Conservation (phyloP, 2,113 vertebrate genomes). For the Pseudolaguvia tuberculata region DNA sequence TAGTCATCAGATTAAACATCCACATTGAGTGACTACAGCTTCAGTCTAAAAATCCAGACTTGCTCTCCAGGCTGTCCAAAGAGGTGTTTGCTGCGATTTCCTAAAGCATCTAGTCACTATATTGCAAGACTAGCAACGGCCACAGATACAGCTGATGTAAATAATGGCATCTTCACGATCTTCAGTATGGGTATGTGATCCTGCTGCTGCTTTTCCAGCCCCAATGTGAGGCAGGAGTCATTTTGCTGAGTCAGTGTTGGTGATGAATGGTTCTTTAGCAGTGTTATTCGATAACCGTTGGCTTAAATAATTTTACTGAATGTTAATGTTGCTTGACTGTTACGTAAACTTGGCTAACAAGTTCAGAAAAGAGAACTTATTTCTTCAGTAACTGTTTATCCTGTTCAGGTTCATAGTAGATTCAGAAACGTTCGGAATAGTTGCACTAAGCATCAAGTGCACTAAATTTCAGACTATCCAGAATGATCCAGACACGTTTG, state of each 20-base stretch:
- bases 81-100: not conserved
- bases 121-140: not conserved
- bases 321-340: not conserved
- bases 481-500: no score
- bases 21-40: slow-evolving; percentile 1
- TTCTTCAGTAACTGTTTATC: not conserved
- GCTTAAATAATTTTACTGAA: not conserved
- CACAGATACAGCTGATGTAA: slow-evolving; percentile 2
- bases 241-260: slow-evolving; percentile 19
- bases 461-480: no score
- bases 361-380: not conserved
- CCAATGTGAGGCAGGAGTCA: not conserved
- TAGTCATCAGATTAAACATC: slow-evolving; percentile 32
- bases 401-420: not conserved
- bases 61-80: not conserved
- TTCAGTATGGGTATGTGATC: slow-evolving; percentile 35
- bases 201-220: not conserved
- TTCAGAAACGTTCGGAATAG: not conserved
- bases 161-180: slow-evolving; percentile 18
- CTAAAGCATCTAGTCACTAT: not conserved
- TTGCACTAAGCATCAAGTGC: no score
- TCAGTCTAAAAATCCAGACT: not conserved
- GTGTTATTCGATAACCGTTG: not conserved
- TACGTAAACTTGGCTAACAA: not conserved
- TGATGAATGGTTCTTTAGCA: not conserved